These are phyloP conservation scores for Chironex yamaguchii DNA, from an alignment of 30 jellyfish, hydroid and myxozoan species.

Conservation along the genomic window DNA sequence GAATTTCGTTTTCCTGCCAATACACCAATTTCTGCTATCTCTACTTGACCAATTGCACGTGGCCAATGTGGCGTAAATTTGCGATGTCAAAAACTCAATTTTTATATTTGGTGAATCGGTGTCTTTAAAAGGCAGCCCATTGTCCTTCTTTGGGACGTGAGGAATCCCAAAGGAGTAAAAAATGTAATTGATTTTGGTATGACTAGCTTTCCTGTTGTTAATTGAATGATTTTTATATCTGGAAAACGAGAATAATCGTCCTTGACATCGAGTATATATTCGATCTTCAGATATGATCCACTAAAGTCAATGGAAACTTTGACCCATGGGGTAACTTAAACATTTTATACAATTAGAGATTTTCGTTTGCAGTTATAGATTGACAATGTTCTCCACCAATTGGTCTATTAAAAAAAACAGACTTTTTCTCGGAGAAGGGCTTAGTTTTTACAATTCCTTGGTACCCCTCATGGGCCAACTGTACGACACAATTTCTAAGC, in stretches of 20 bases:
- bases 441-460: constrained; percentile 59
- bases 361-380: background rate
- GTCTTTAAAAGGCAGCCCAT: constrained; percentile 65
- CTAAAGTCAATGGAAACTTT: constrained; percentile 9
- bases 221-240: constrained; percentile 31
- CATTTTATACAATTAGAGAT: constrained; percentile 15
- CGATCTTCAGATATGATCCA: constrained; percentile 40
- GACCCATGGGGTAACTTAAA: constrained; percentile 2
- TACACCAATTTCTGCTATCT: too few species aligned
- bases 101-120: constrained; percentile 2
- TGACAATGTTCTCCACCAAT: constrained; percentile 34
- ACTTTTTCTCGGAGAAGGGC: constrained; percentile 42
- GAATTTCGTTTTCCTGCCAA: too few species aligned
- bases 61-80: constrained; percentile 51
- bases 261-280: constrained; percentile 25
- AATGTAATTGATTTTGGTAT: background rate
- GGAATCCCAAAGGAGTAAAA: constrained; percentile 40
- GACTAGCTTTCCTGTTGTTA: constrained; percentile 47
- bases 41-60: constrained; percentile 49
- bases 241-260: constrained; percentile 61
- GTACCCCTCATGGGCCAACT: constrained; percentile 59
- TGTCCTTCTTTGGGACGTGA: constrained; percentile 17
- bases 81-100: constrained; percentile 25
- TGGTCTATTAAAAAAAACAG: constrained; percentile 30
- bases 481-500: background rate